Base-by-base conservation (phyloP, 2,888 invertebrate species). In the Hylaea fasciaria region DNA sequence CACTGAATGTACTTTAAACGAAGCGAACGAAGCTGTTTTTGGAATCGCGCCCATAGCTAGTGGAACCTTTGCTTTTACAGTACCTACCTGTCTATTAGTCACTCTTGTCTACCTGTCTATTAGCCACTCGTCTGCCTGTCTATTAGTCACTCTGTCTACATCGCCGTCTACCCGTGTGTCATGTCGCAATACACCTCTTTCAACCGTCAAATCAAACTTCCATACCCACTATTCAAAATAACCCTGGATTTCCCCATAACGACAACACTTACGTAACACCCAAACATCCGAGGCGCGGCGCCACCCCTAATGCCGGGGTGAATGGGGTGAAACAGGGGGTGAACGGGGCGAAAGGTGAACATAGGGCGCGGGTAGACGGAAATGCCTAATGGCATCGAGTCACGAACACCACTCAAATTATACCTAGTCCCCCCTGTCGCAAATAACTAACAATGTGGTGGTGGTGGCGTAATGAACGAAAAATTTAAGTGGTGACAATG, bases 371-470 rank as follows among this genome's bases (percentile, higher is more conserved):
- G 73, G 82, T 70, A 79, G 89, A 55, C 61, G 61, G 88, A 88
- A 84, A 80, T 77, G 68, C 80, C 78, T 91, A 91, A 91, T 91
- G 86, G 87, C 69, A 68, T 69, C 76, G 62, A 86, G 90, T 87
- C 91, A 91, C 91, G 91, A 86, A 84, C 74, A 59, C 73, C 80
- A 78, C 81, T 80, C 82, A 83, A 85, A 83, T 83, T 82, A 81
- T 65, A 64, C 68, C 52, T 28, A 53, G 55, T 35, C 8, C 32
- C n/a, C n/a, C 5, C 39, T 48, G 61, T 37, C 61, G 56, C 56
- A 56, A 14, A 52, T 44, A 52, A 37, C 35, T 44, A 57, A 40
- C 56, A 37, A n/a, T 51, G 12, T 32, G 48, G 16, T 14, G 13
- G 39, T 2, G 12, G n/a, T 12, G 40, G 40, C n/a, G 8, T n/a